Percentiles rank a stretch among this genome's conserved stretches.
phyloP scores from a whole-genome alignment of 2,797 vertebrate species.

The Anisognathus igniventris region DNA sequence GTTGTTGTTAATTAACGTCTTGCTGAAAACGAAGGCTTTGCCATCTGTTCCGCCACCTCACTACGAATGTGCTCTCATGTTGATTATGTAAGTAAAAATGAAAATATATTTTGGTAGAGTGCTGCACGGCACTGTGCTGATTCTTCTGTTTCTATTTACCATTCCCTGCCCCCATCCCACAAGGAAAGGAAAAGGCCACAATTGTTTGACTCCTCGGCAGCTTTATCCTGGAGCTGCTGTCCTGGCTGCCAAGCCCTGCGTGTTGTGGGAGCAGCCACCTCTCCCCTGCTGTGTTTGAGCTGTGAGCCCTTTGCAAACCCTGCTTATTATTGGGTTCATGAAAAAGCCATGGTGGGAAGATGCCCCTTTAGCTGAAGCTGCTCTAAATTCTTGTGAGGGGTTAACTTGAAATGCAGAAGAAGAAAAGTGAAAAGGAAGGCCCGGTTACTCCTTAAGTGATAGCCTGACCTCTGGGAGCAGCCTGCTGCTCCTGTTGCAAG shows the following conservation, averaged over 20 bases:
- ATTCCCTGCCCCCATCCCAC: neutral
- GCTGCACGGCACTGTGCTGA: conserved; percentile 34
- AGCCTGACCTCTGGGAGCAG: neutral
- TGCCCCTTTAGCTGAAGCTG: neutral
- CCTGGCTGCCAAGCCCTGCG: neutral
- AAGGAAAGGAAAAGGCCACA: neutral
- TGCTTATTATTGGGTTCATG: neutral
- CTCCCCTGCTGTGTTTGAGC: neutral
- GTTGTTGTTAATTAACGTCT: conserved; percentile 47
- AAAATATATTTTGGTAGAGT: conserved; percentile 63
- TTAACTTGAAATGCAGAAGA: neutral
- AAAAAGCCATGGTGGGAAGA: neutral
- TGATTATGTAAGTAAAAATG: conserved; percentile 62
- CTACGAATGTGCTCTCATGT: conserved; percentile 29
- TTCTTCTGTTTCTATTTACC: neutral
- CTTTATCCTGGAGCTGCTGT: neutral
- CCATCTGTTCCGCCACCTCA: conserved; percentile 68
- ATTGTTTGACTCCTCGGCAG: neutral
- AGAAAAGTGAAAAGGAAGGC: neutral
- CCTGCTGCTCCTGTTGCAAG: neutral
- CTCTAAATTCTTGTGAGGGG: neutral
- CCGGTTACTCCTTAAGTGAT: neutral
- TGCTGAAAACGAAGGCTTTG: conserved; percentile 36
- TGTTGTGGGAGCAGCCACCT: neutral
- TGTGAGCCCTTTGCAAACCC: neutral